Percentiles rank a stretch among this genome's conserved stretches.
Evolutionary conservation across 2,797 vertebrate species (phyloP).

Genomic region (Chaetodon trifasciatus): DNA sequence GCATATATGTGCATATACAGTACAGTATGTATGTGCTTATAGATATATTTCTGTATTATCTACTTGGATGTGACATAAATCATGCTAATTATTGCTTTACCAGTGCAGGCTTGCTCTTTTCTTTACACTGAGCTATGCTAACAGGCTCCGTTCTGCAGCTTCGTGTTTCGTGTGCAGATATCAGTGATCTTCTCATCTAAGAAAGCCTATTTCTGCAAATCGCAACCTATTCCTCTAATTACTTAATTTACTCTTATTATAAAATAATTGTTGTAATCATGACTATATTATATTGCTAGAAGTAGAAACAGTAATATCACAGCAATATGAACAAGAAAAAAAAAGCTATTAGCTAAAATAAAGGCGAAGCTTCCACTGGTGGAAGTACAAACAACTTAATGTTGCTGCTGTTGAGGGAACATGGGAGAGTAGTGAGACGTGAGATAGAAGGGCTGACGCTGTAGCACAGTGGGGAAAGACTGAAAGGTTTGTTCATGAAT

Average conservation of each 20-base stretch:
- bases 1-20: background rate
- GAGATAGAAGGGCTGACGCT: slow-evolving; percentile 17
- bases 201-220: background rate
- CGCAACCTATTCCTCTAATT: background rate
- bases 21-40: background rate
- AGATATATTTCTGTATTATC: background rate
- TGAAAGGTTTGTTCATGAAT: slow-evolving; percentile 25
- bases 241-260: background rate
- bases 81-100: too few relatives aligned
- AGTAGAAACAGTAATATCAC: background rate
- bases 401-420: slow-evolving; percentile 4
- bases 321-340: background rate
- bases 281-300: background rate
- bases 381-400: slow-evolving; percentile 19
- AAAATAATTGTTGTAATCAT: background rate
- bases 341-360: background rate
- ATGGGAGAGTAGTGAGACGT: slow-evolving; percentile 2
- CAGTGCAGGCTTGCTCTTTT: too few relatives aligned
- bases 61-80: background rate
- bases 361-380: background rate
- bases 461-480: slow-evolving; percentile 9
- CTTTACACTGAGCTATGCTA: background rate
- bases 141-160: background rate
- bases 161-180: background rate
- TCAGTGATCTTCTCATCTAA: background rate